These are phyloP conservation scores for Drosophila mayaguana DNA, from an alignment of 2,888 invertebrate species.

Conservation along the genomic window DNA sequence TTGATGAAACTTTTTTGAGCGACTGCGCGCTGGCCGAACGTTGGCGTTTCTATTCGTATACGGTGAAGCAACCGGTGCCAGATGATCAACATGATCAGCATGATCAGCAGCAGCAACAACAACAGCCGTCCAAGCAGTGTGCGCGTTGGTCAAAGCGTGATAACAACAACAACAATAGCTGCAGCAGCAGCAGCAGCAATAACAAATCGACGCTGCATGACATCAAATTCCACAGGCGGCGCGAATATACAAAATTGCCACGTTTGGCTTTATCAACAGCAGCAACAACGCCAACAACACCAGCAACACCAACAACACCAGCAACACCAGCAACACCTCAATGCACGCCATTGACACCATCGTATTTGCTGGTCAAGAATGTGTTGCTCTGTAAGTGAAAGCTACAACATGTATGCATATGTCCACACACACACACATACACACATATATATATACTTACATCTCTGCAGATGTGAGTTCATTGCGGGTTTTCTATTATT, in stretches of 20 bases:
- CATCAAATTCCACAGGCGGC: slow-evolving; percentile 75
- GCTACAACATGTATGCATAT: slow-evolving; percentile 29
- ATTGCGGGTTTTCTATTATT: slow-evolving; percentile 11
- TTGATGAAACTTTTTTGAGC: slow-evolving; percentile 84
- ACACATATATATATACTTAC: slow-evolving; percentile 7
- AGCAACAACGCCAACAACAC: slow-evolving; percentile 15
- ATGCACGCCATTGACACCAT: slow-evolving; percentile 39
- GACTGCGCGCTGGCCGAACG: slow-evolving; percentile 82
- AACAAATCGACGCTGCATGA: slow-evolving; percentile 63
- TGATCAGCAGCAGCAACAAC: slow-evolving; percentile 11
- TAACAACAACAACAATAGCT: slow-evolving; percentile 55
- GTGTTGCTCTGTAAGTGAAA: slow-evolving; percentile 81
- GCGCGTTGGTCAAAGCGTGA: slow-evolving; percentile 58
- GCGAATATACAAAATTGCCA: slow-evolving; percentile 76
- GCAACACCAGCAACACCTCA: slow-evolving; percentile 14
- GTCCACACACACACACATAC: neutral
- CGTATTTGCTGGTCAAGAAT: slow-evolving; percentile 80
- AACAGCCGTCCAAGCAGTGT: neutral
- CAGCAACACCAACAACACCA: slow-evolving; percentile 7
- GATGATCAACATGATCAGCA: slow-evolving; percentile 29
- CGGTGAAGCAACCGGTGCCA: slow-evolving; percentile 60
- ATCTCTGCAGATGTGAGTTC: neutral
- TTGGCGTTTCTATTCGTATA: slow-evolving; percentile 80
- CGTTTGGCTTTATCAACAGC: slow-evolving; percentile 66
- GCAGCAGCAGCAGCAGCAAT: slow-evolving; percentile 22